A percentile compares a stretch with the other conserved stretches of the same genome.
phyloP scores from a whole-genome alignment of 2,888 invertebrate species.

The Cephus sareptanus region DNA sequence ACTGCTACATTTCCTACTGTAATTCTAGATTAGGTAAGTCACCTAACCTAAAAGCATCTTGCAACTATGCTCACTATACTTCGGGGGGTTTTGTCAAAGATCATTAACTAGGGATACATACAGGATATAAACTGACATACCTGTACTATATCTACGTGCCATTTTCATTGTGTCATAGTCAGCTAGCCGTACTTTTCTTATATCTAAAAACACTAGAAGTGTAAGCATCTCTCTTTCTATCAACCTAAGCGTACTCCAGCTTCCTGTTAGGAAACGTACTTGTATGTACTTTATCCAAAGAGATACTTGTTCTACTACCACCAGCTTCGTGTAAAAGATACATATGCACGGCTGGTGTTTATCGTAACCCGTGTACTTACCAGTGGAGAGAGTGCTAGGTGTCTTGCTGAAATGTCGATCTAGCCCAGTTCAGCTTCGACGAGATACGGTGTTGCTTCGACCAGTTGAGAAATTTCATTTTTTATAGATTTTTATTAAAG shows the following conservation, averaged over 20 bases:
- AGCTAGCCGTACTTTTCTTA: background rate
- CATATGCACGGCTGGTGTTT: conserved; percentile 19
- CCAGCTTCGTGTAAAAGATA: conserved; percentile 34
- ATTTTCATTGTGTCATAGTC: background rate
- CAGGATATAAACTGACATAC: conserved; percentile 63
- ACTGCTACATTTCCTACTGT: background rate
- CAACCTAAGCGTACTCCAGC: background rate
- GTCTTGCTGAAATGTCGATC: background rate
- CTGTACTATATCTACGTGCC: conserved; percentile 29
- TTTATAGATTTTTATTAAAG: background rate
- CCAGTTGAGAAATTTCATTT: background rate
- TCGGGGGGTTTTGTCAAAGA: conserved; percentile 52
- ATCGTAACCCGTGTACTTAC: background rate
- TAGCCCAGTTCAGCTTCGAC: background rate
- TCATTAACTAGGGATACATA: conserved; percentile 60
- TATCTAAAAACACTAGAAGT: background rate
- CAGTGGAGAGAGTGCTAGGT: background rate
- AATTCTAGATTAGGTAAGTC: background rate
- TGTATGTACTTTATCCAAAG: background rate
- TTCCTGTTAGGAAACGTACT: background rate
- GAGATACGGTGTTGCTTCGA: background rate
- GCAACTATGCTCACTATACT: conserved; percentile 24
- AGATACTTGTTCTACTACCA: background rate
- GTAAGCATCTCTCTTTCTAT: background rate
- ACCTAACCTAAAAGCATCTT: background rate